Evolutionary conservation across 2,888 invertebrate genomes (phyloP).

Genomic region (Eupithecia subumbrata): DNA sequence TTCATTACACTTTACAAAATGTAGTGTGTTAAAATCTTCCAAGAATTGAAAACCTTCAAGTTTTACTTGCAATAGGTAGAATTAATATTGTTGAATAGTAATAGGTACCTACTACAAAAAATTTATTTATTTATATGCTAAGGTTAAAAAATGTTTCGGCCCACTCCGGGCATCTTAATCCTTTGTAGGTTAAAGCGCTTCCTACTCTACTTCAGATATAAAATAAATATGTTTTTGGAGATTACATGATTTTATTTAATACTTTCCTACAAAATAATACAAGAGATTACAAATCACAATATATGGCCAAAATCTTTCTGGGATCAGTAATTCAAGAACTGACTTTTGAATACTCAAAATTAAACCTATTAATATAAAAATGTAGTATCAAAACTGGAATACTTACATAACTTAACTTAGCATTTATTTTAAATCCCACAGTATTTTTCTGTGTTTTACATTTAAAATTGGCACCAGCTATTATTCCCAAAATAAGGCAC

Average conservation of each 20-base stretch:
- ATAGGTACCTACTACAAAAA: no score
- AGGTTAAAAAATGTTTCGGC: no score
- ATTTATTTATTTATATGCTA: no score
- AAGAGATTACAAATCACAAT: constrained; percentile 58
- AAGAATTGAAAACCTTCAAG: not conserved
- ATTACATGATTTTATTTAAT: constrained; percentile 61
- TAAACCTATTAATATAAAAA: constrained; percentile 10
- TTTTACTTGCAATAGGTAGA: not conserved
- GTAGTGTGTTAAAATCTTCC: not conserved
- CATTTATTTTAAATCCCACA: constrained; percentile 27
- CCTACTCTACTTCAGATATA: not conserved
- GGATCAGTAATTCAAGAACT: constrained; percentile 28
- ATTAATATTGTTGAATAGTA: not conserved
- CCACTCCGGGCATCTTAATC: no score
- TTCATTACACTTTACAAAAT: not conserved
- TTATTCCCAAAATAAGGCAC: constrained; percentile 74
- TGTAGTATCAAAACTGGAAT: constrained; percentile 26
- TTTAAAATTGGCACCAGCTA: constrained; percentile 73
- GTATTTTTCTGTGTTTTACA: constrained; percentile 28
- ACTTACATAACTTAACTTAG: constrained; percentile 23
- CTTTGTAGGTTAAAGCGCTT: not conserved
- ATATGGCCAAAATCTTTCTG: constrained; percentile 56
- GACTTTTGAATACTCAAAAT: constrained; percentile 15
- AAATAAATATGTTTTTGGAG: constrained; percentile 33
- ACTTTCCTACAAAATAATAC: constrained; percentile 46